phyloP scores from a whole-genome alignment of 1,140 invertebrate species.

The Monomorium pharaonis region DNA sequence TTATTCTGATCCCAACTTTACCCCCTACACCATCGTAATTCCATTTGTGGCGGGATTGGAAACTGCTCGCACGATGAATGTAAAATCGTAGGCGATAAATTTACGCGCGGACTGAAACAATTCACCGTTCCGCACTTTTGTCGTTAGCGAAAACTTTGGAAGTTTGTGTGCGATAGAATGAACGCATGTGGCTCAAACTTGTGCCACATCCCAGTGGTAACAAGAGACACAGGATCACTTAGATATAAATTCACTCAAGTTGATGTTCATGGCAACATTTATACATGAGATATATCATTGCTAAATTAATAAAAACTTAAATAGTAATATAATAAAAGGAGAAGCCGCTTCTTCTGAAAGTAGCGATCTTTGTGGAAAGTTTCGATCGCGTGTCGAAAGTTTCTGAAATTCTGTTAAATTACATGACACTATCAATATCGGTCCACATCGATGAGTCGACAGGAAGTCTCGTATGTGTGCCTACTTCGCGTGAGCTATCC shows the following conservation, averaged over 20 bases:
- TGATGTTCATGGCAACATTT: background rate
- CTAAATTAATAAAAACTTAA: background rate
- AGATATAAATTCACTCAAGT: background rate
- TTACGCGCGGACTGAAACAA: slow-evolving; percentile 27
- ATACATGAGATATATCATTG: background rate
- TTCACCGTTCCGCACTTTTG: slow-evolving; percentile 5
- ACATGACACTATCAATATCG: slow-evolving; percentile 32
- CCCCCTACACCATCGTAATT: slow-evolving; percentile 29
- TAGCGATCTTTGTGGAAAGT: background rate
- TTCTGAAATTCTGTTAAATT: slow-evolving; percentile 9
- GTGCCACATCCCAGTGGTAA: background rate
- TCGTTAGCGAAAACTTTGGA: slow-evolving; percentile 23
- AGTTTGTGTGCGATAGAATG: background rate
- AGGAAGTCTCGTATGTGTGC: background rate
- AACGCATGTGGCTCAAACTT: background rate
- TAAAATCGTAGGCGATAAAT: slow-evolving; percentile 43
- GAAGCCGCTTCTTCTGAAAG: background rate
- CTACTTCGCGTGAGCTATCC: background rate
- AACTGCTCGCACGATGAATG: slow-evolving; percentile 39
- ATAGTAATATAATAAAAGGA: background rate
- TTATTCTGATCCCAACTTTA: slow-evolving; percentile 56
- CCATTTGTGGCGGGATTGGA: slow-evolving; percentile 43
- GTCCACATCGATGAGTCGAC: background rate
- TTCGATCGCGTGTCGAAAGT: background rate
- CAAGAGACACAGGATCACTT: background rate